phyloP scores from a whole-genome alignment of 2,888 invertebrate species.

The Protula sp. region DNA sequence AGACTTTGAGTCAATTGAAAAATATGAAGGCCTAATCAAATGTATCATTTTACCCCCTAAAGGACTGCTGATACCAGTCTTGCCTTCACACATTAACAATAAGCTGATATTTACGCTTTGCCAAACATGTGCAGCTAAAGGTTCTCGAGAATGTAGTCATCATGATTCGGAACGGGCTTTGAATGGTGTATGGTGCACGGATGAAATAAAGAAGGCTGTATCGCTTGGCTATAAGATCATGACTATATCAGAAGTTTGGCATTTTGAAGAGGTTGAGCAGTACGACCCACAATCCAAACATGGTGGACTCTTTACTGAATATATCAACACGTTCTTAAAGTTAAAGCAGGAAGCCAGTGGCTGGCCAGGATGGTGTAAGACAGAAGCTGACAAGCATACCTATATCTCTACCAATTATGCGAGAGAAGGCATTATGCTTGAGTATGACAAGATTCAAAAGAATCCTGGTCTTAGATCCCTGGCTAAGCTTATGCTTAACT shows the following conservation, averaged over 20 bases:
- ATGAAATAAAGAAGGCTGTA: background rate
- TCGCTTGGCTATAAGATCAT: background rate
- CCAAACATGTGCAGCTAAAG: conserved; percentile 31
- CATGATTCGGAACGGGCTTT: background rate
- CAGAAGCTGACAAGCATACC: conserved; percentile 18
- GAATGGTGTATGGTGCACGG: background rate
- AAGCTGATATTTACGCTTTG: conserved; percentile 43
- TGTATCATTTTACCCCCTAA: conserved; percentile 25
- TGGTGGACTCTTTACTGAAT: conserved; percentile 30
- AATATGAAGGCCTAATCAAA: conserved; percentile 24
- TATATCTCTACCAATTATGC: too few species aligned
- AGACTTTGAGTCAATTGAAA: conserved; percentile 9
- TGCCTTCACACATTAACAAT: conserved; percentile 28
- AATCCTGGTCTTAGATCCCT: conserved; percentile 25
- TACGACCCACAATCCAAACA: too few species aligned
- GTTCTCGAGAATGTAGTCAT: conserved; percentile 3
- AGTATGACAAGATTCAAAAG: too few species aligned
- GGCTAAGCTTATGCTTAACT: conserved; percentile 25
- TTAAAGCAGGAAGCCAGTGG: conserved; percentile 25
- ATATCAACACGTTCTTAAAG: conserved; percentile 29
- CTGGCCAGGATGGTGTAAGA: conserved; percentile 19
- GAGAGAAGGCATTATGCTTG: too few species aligned
- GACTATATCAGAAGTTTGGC: background rate
- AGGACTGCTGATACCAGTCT: conserved; percentile 29
- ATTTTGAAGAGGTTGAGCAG: background rate